Evolutionary conservation across 2,113 vertebrate genomes (phyloP), one percentile per base, ranked within the genome.

Genomic region (Seriola quinqueradiata): DNA sequence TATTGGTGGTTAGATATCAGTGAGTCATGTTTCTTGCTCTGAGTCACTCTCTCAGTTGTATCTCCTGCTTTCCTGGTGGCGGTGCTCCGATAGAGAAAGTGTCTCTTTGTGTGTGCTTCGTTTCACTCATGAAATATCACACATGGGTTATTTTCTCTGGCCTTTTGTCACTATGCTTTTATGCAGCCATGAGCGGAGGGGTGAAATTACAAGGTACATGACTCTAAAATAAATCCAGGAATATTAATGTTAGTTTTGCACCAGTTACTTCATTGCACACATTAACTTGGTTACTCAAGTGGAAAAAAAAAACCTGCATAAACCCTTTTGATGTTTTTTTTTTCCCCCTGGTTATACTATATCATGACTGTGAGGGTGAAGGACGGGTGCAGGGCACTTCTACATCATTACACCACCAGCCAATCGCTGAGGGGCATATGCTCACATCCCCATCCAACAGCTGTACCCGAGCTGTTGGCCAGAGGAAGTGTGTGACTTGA

Each of bases 381-480:
- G 63, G 67, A 74, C 9, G 10, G 69, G 50, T 8, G 6, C 5
- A 8, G 50, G 16, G 12, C 21, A 40, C 21, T 84, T 84, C 48
- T 40, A 64, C 72, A 77, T 75, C 57, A 65, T 64, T 23, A 28
- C 52, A 68, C 74, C 58, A 44, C 36, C 70, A 78, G 40, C 83
- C 52, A 63, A 81, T 69, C 75, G 71, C 57, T 79, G 32, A 55
- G 28, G n/a, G 36, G 48, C 52, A 59, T 46, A 44, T 19, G 42
- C 21, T 68, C 40, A 40, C 48, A 16, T 72, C 40, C 38, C 52
- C 36, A 2, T 78, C 54, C 23, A 75, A 55, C 70, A 81, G 70
- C 77, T 73, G 67, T 19, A 59, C 48, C 34, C 23, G 19, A 61
- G 70, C 70, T 69, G 75, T 63, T 81, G 52, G 83, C 86, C 81